Evolutionary conservation across 2,113 vertebrate species (phyloP), one percentile per base, ranked within the genome.

Genomic region (Lepisosteus osseus): DNA sequence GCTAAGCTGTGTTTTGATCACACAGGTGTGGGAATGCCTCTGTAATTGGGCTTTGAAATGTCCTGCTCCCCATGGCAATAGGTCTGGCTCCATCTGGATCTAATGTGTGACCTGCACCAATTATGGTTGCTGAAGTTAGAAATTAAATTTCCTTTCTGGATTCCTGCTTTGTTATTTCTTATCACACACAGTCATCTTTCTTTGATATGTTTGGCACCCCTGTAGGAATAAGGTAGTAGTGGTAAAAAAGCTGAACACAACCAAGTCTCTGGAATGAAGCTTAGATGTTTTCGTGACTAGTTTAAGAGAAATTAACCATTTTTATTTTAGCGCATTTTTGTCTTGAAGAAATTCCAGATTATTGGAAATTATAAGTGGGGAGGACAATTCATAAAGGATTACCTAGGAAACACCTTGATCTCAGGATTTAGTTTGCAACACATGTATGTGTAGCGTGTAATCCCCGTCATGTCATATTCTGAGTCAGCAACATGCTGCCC

Each of bases 61-160:
- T 71, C 67, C 61, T 76, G 72, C 81, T 54, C 67, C 75, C 83
- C 76, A 77, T 75, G 86, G 83, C 67, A 80, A 79, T 82, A 80
- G 87, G 89, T 88, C 86, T 83, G 69, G 56, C 71, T 82, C 84
- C 89, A 89, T 89, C 87, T 90, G 89, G 78, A 78, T 11, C 70
- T 74, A 81, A 79, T 13, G 69, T 81, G 79, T 68, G 80, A 85
- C 77, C 43, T 69, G 75, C 81, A 79, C 83, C 77, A 79, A 83
- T 76, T 71, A 51, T 61, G 65, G 75, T 68, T 75, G 43, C 70
- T 82, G 65, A 47, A 73, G 61, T 47, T 82, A 80, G 3, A 29
- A 61, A 13, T 61, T 29, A 61, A 6, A 61, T 61, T 61, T 87
- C 83, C 73, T 43, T 51, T 51, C 59, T 47, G 66, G 74, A 72